Evolutionary conservation across 2,113 vertebrate species (phyloP).

Genomic region (Peromyscus maniculatus): DNA sequence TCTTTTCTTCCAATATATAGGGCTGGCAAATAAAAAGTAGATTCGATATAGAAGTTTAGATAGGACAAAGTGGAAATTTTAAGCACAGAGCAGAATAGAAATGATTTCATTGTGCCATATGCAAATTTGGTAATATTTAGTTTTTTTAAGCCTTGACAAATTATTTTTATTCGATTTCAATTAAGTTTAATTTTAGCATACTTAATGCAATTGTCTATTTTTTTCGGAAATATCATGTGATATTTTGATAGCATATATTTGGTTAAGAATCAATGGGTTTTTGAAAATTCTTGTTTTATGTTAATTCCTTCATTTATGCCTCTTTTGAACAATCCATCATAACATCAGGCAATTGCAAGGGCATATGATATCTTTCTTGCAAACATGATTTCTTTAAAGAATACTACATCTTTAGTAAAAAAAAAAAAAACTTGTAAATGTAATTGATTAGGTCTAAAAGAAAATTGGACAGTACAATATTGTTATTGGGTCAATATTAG

Average conservation of each 20-base stretch:
- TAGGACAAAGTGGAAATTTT: not conserved
- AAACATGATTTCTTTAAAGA: constrained; percentile 16
- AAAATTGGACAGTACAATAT: not conserved
- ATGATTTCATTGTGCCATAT: not conserved
- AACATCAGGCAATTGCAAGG: constrained; percentile 60
- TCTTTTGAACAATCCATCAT: not conserved
- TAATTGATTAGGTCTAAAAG: not conserved
- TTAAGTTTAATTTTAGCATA: not conserved
- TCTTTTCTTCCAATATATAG: not conserved
- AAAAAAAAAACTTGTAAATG: not conserved
- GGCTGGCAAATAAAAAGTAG: not conserved
- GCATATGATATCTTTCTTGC: constrained; percentile 37
- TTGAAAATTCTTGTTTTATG: constrained; percentile 47
- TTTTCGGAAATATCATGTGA: not conserved
- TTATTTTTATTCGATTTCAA: not conserved
- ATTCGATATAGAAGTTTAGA: not conserved
- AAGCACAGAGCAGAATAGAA: not conserved
- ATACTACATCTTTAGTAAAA: not conserved
- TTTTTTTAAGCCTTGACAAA: constrained; percentile 44
- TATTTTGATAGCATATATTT: not conserved
- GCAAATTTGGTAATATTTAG: not conserved
- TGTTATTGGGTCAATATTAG: not conserved
- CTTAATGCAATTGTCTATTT: not conserved
- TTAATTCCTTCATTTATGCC: constrained; percentile 19
- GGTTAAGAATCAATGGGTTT: constrained; percentile 70